Evolutionary conservation across 2,113 vertebrate genomes (phyloP).

Genomic region (Spheniscus mendiculus): DNA sequence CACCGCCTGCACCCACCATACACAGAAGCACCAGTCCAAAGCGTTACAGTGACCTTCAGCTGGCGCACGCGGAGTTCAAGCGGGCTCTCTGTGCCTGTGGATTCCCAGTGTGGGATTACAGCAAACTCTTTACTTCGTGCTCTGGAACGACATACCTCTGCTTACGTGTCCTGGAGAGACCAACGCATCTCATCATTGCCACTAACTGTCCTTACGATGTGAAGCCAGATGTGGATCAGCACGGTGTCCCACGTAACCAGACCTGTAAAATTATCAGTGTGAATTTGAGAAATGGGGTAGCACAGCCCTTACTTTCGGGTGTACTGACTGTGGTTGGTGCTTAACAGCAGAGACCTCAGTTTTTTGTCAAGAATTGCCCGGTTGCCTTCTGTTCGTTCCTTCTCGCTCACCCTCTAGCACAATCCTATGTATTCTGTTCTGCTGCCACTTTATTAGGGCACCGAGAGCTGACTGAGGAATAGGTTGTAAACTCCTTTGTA

Average conservation of each 20-base stretch:
- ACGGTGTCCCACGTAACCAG: neutral
- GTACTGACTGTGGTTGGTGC: accelerated
- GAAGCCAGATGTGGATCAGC: neutral
- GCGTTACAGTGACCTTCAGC: neutral
- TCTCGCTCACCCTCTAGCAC: neutral
- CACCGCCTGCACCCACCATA: neutral
- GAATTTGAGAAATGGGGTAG: neutral
- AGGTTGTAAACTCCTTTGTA: slow-evolving; percentile 8
- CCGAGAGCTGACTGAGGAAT: neutral
- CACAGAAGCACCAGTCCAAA: neutral
- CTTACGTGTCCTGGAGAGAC: neutral
- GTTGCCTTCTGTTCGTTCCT: neutral
- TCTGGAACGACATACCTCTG: neutral
- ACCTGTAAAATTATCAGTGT: neutral
- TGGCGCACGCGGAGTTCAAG: neutral
- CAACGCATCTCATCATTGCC: neutral
- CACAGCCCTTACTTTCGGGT: accelerated
- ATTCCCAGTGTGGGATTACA: neutral
- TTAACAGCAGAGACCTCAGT: neutral
- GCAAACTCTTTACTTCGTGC: neutral
- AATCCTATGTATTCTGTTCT: neutral
- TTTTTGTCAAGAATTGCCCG: neutral
- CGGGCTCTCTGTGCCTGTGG: neutral
- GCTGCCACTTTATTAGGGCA: neutral
- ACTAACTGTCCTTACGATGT: accelerated